Base-by-base conservation (phyloP, 2,888 invertebrate species). In the Aphodius granarius region DNA sequence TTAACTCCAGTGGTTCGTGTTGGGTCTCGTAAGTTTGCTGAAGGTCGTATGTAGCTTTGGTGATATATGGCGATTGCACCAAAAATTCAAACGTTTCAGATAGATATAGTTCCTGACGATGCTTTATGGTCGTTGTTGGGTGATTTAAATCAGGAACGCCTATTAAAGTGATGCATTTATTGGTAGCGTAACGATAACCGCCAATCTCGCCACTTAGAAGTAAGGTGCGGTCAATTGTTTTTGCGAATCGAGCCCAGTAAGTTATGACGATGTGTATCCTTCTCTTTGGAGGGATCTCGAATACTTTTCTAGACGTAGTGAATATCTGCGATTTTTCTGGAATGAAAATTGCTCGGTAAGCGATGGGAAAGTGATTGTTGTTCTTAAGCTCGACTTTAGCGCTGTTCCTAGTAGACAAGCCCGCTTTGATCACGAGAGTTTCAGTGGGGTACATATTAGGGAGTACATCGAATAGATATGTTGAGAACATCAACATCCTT, bases 401-500 rank as follows among this genome's bases (percentile, higher is more conserved):
- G 0, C 84, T 83, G 2, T 87, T 87, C 76, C 85, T 87, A 79
- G 86, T 84, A 63, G 89, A 84, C 18, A 91, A 83, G 13, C 89
- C 88, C 15, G 89, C 89, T 75, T 86, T 85, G 73, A 91, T 89
- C 62, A 83, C 79, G 6, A 91, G 82, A 0, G 82, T 83, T 77
- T 89, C 88, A 82, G 85, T 88, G 1, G 89, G 87, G 71, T 85
- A 87, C 75, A 88, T 90, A 83, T 89, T 88, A 1, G 91, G 91
- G 22, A 92, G 83, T 5, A 88, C 86, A 4, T 89, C 87, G 80
- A 90, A 91, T 20, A 93, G 85, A 76, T 86, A 86, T 3, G 80
- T 73, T 0, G 90, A 87, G 70, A 92, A 84, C 86, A 92, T 89
- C 16, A 91, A 76, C 89, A 91, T 91, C 79, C 91, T 89, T 63